Evolutionary conservation across 2,888 invertebrate species (phyloP).

Genomic region (Idaea straminata): DNA sequence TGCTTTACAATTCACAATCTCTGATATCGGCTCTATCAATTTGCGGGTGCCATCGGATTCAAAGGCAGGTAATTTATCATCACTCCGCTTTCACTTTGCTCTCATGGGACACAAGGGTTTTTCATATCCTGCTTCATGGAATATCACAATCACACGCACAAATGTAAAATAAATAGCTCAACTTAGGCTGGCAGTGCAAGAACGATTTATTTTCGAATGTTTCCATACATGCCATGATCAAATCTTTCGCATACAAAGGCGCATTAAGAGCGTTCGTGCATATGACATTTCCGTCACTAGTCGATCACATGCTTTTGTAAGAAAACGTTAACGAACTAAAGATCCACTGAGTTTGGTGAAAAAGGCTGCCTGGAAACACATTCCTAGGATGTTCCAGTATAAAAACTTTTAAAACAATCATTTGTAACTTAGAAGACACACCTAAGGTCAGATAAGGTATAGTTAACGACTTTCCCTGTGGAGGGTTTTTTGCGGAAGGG

Average conservation of each 20-base stretch:
- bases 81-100: background rate
- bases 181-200: background rate
- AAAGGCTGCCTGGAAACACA: too few relatives aligned
- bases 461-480: too few relatives aligned
- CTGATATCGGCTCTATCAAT: background rate
- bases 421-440: too few relatives aligned
- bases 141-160: background rate
- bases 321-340: too few relatives aligned
- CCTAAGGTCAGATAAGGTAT: too few relatives aligned
- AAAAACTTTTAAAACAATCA: too few relatives aligned
- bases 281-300: too few relatives aligned
- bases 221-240: background rate
- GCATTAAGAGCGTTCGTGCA: too few relatives aligned
- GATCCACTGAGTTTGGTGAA: too few relatives aligned
- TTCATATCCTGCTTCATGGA: background rate
- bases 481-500: too few relatives aligned
- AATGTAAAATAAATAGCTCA: conserved; percentile 1
- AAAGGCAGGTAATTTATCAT: background rate
- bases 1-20: background rate
- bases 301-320: too few relatives aligned
- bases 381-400: too few relatives aligned
- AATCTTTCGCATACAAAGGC: background rate
- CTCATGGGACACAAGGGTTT: background rate
- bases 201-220: background rate
- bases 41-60: background rate